Base-by-base conservation (phyloP, 2,888 invertebrate species). In the Oscheius sp. region DNA sequence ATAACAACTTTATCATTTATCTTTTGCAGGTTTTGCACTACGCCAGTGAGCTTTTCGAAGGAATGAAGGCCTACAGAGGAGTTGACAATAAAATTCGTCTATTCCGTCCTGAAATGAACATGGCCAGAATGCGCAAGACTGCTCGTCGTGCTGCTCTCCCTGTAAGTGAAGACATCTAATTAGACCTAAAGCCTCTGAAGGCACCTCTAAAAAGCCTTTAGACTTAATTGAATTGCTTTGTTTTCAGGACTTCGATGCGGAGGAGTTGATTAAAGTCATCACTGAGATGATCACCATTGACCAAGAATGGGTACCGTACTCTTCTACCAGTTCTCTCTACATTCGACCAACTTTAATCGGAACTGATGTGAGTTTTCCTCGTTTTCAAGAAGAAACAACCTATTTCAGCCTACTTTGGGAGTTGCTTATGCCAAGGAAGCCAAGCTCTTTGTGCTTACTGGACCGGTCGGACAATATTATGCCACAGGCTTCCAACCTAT, bases 271-370 rank as follows among this genome's bases (percentile, higher is more conserved):
- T 71, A 92, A 93, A 86, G 95, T 96, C 88, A 90, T 99, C 55
- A 92, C 92, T 83, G 92, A 95, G 85, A 91, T 98, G 76, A 91
- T 99, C 71, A 92, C 93, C 86, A 93, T 99, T 79, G 99, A 99
- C 89, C 93, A 94, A 87, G 96, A 96, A 90, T 99, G 98, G 98
- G 96, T 99, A 9, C 99, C 99, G 7, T 93, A 95, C 89, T 93
- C 93, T 12, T 83, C 85, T 86, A 92, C 93, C 49, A 93, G 95
- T 85, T 95, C 96, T 85, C 92, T 99, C 49, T 99, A 99, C 89
- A 93, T 99, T 82, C 92, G 99, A 84, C 99, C 99, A 35, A 96
- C 97, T 12, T 91, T 96, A 69, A 97, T 99, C 87, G 98, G 95
- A 76, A 95, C 95, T 74, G 99, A 99, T 91, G 97, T 97, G 90